phyloP scores from a whole-genome alignment of 2,113 vertebrate genomes.

The Megaceryle torquata region DNA sequence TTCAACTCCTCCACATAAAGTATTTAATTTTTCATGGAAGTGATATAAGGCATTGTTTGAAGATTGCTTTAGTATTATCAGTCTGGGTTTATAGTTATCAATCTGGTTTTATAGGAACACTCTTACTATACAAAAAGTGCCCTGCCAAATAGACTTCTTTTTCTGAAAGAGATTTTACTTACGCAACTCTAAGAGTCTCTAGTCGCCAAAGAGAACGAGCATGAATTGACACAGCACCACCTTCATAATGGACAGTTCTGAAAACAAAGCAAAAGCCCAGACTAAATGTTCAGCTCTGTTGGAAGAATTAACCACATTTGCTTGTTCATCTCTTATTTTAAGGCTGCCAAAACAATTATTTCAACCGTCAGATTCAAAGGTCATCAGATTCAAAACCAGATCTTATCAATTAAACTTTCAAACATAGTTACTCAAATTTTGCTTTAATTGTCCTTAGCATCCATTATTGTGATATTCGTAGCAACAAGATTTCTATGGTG shows the following conservation, averaged over 20 bases:
- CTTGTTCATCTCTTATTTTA: background rate
- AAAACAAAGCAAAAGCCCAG: slow-evolving; percentile 5
- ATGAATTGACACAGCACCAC: slow-evolving; percentile 90
- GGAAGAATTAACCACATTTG: background rate
- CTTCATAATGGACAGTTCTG: slow-evolving; percentile 95
- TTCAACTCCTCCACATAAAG: background rate
- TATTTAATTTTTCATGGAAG: background rate
- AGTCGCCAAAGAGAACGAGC: slow-evolving; percentile 94
- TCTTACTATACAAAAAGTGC: background rate
- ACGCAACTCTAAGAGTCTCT: slow-evolving; percentile 94
- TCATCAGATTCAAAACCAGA: background rate
- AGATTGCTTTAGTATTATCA: background rate
- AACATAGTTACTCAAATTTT: background rate
- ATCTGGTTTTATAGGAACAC: background rate
- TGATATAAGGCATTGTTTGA: background rate
- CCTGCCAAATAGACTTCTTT: background rate
- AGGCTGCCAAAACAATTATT: background rate
- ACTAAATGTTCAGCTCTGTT: background rate
- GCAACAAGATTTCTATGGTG: background rate
- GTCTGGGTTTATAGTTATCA: background rate
- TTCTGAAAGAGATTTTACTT: slow-evolving; percentile 69
- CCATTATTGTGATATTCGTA: background rate
- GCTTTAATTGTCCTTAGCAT: background rate
- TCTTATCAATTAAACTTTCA: background rate
- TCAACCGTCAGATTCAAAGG: background rate